Conservation (phyloP, 2,113 vertebrate genomes). For the Sinocyclocheilus anshuiensis region DNA sequence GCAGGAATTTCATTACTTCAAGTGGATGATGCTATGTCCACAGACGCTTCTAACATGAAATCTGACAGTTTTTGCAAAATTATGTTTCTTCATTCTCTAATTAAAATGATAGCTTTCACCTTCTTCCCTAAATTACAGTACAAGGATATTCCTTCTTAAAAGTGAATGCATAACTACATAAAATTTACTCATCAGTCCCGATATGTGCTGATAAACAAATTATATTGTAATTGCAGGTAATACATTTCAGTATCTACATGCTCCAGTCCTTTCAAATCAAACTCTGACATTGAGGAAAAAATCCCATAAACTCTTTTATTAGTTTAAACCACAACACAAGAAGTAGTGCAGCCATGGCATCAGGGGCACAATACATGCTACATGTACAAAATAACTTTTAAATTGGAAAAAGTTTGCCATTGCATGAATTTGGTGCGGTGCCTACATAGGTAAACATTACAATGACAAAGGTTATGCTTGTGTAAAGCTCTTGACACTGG, state of each 20-base stretch:
- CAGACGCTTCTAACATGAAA: background rate
- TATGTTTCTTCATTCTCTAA: background rate
- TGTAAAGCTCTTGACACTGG: constrained; percentile 41
- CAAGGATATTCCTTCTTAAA: background rate
- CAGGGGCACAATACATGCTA: constrained; percentile 81
- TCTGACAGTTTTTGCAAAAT: background rate
- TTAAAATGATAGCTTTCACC: background rate
- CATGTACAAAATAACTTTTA: constrained; percentile 74
- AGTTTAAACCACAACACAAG: constrained; percentile 82
- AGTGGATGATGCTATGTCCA: background rate
- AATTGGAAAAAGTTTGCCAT: constrained; percentile 68
- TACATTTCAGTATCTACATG: background rate
- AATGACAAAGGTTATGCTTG: constrained; percentile 21
- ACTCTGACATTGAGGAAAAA: constrained; percentile 59
- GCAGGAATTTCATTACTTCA: background rate
- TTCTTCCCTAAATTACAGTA: background rate
- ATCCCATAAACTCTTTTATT: constrained; percentile 79
- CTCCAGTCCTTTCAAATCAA: constrained; percentile 34
- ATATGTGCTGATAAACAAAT: background rate
- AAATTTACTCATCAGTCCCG: background rate
- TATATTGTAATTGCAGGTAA: background rate
- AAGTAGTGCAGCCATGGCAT: constrained; percentile 80
- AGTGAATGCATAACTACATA: background rate
- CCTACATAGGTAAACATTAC: constrained; percentile 33
- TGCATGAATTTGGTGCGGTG: constrained; percentile 59